Evolutionary conservation across 2,797 vertebrate species (phyloP).

Genomic region (Adrianichthys oophorus): DNA sequence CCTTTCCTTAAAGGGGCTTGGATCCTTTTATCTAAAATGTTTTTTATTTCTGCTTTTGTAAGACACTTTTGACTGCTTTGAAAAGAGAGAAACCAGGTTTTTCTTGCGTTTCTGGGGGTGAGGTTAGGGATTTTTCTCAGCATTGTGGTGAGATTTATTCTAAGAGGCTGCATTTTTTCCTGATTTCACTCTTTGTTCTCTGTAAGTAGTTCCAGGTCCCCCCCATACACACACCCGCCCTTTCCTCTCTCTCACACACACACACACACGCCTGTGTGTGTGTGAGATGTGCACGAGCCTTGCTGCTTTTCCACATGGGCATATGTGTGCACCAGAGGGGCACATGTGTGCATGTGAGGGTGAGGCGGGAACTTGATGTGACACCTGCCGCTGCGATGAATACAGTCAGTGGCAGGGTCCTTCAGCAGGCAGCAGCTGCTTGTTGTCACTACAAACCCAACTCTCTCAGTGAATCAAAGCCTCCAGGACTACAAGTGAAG

Average conservation of each 20-base stretch:
- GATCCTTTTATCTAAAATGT: conserved; percentile 85
- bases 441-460: conserved; percentile 74
- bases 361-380: conserved; percentile 70
- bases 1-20: conserved; percentile 81
- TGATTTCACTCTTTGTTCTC: conserved; percentile 83
- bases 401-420: conserved; percentile 79
- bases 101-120: conserved; percentile 80
- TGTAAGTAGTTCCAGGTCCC: conserved; percentile 82
- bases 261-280: conserved; percentile 24
- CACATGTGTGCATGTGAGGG: conserved; percentile 44
- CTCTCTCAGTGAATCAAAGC: conserved; percentile 49
- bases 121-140: conserved; percentile 80
- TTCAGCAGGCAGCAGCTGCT: conserved; percentile 79
- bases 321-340: conserved; percentile 17
- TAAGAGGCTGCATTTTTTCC: conserved; percentile 82
- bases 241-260: conserved; percentile 30
- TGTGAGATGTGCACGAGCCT: conserved; percentile 32
- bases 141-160: conserved; percentile 85
- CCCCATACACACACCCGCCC: conserved; percentile 54
- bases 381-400: conserved; percentile 85
- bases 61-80: conserved; percentile 84
- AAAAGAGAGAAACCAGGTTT: conserved; percentile 84
- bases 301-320: conserved; percentile 40
- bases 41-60: conserved; percentile 86
- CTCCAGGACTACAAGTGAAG: conserved; percentile 33